Percentiles rank a stretch among this genome's conserved stretches.
Evolutionary conservation across 2,797 vertebrate species (phyloP).

Genomic region (Acrossocheilus fasciatus): DNA sequence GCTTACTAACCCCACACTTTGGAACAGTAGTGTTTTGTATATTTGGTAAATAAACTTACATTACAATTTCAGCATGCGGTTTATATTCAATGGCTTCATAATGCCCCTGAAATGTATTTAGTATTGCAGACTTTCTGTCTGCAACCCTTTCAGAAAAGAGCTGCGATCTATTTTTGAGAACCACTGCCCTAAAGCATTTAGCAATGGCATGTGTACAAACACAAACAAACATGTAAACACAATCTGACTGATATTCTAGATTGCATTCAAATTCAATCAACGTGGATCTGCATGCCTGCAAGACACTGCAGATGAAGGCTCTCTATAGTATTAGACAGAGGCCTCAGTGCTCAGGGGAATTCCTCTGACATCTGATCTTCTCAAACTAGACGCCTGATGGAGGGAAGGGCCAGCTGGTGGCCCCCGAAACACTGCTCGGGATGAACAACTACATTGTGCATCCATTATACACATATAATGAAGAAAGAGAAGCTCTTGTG

Average conservation of each 20-base stretch:
- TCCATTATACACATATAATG: background rate
- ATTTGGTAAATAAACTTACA: background rate
- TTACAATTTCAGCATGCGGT: background rate
- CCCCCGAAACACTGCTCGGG: constrained; percentile 34
- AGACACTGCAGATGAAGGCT: constrained; percentile 18
- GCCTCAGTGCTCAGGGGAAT: constrained; percentile 46
- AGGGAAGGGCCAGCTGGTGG: constrained; percentile 53
- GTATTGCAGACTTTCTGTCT: constrained; percentile 8
- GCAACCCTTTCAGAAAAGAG: background rate
- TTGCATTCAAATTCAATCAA: background rate
- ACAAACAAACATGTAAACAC: constrained; percentile 19
- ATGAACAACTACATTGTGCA: constrained; percentile 24
- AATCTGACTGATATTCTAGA: constrained; percentile 16
- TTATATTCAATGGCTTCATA: background rate
- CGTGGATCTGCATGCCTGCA: constrained; percentile 4
- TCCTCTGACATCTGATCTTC: constrained; percentile 63
- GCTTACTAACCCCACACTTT: background rate
- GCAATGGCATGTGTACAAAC: background rate
- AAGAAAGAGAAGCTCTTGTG: background rate
- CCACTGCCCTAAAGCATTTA: background rate
- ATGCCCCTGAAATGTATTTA: background rate
- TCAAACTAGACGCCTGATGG: constrained; percentile 43
- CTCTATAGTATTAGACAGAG: constrained; percentile 12
- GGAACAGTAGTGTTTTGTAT: background rate
- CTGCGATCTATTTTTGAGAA: background rate